A percentile compares a stretch with the other conserved stretches of the same genome.
Conservation (phyloP, 2,113 vertebrate species). For the Leiothrix lutea region DNA sequence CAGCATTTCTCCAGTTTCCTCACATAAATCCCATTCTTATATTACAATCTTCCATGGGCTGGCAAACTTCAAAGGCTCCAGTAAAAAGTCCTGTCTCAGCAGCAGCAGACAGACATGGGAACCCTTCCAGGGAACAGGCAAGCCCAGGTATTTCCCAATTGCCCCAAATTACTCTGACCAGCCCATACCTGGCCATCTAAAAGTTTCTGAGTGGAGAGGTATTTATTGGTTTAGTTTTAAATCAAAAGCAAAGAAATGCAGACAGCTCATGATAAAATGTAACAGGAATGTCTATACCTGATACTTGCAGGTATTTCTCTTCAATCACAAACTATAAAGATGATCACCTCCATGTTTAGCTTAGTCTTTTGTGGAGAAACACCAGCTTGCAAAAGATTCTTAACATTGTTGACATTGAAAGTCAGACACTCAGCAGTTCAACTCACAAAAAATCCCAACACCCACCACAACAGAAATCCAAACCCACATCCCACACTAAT, state of each 20-base stretch:
- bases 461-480: not conserved
- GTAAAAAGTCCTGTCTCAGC: not conserved
- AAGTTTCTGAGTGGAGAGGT: not conserved
- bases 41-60: not conserved
- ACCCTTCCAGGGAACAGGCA: not conserved
- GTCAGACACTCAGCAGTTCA: not conserved
- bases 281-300: not conserved
- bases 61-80: not conserved
- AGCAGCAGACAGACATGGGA: not conserved
- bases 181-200: not conserved
- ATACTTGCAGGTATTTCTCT: not conserved
- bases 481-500: not conserved
- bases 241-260: not conserved
- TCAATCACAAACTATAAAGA: not conserved
- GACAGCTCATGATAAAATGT: not conserved
- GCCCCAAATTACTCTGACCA: not conserved
- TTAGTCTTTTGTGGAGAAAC: not conserved
- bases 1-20: not conserved
- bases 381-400: not conserved
- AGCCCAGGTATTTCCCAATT: not conserved
- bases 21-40: not conserved
- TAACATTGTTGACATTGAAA: not conserved
- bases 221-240: not conserved
- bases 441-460: not conserved
- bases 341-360: not conserved